Evolutionary conservation across 1,140 invertebrate genomes (phyloP), one percentile per base, ranked within the genome.

Genomic region (Nebria ingens): DNA sequence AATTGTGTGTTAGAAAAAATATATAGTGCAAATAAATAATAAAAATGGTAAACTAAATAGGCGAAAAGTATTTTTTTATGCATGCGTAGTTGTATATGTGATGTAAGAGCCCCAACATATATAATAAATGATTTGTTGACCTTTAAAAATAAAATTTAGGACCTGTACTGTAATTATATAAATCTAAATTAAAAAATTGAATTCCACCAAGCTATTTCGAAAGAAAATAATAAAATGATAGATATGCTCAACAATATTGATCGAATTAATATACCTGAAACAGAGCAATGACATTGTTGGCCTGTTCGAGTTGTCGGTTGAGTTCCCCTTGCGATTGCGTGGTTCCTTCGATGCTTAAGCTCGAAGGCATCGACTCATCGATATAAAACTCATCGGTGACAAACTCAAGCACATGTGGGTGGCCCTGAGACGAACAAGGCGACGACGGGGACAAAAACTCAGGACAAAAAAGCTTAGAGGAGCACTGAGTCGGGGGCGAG

Each of bases 371-470:
- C 54, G 87, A 90, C 69, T 90, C 89, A 66, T 91, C 87, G 73
- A 91, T 87, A 76, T 89, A 91, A 80, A 85, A 89, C 63, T 90
- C 86, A 53, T 86, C 84, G 63, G 80, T 82, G 63, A 84, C 76
- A 71, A 89, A 89, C 71, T 89, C 87, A 23, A 58, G 68, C 68
- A 15, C 61, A 66, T 21, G 58, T 38, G 57, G 67, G 57, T 66
- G 64, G 62, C 60, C 60, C 54, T 64, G 64, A 42, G 63, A 63
- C 34, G 69, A 69, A n/a, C 54, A 53, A n/a, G 62, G 59, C 38
- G 65, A 61, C 49, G 52, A 54, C 15, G 64, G 63, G 9, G 66
- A 68, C 15, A 67, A 58, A n/a, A 65, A 66, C 59, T 68, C 68
- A 19, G 65, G 65, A 34, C 25, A 34, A 6, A 34, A n/a, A 9